Base-by-base conservation (phyloP, 2,797 vertebrate genomes). In the Mareca strepera region DNA sequence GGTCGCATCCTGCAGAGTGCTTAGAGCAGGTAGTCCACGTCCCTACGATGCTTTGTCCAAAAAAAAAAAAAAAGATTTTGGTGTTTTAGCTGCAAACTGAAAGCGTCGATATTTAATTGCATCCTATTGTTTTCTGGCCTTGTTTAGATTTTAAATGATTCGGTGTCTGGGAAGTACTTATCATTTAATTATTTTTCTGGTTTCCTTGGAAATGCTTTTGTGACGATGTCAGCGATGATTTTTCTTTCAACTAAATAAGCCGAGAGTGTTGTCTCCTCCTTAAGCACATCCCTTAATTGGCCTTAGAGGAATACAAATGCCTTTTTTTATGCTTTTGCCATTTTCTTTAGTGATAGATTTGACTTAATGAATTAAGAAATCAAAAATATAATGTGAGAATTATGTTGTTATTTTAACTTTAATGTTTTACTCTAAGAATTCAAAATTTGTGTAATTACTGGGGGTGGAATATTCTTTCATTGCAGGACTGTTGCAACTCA, bases 161-260 rank as follows among this genome's bases (percentile, higher is more conserved):
- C 44, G 21, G 20, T 52, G 31, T 69, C 53, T 55, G 53, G 43
- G 59, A 88, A 90, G 53, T 55, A 46, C 35, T 69, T 56, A 26
- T 26, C 46, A 2, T 59, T 86, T 83, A 74, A 76, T 82, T 80
- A 77, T 82, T 86, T 84, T 56, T 43, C 90, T 44, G 18, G 64
- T 83, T 94, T 79, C 88, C 70, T 88, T 95, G 91, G 67, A 90
- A 93, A 90, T 80, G 64, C 37, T 76, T 95, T 95, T 69, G 55
- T 90, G 79, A 81, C 78, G 25, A 68, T 67, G 82, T 72, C 94
- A 78, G 73, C 25, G 86, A 74, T 22, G 52, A 22, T 78, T 81
- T 67, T 60, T 82, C 84, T 82, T 86, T 82, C 66, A 82, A 64
- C 52, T 77, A 73, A 90, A 70, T 60, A 88, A 92, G 21, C 14